Evolutionary conservation across 2,113 vertebrate genomes (phyloP), one percentile per base, ranked within the genome.

Genomic region (Cyanoramphus novaezelandiae): DNA sequence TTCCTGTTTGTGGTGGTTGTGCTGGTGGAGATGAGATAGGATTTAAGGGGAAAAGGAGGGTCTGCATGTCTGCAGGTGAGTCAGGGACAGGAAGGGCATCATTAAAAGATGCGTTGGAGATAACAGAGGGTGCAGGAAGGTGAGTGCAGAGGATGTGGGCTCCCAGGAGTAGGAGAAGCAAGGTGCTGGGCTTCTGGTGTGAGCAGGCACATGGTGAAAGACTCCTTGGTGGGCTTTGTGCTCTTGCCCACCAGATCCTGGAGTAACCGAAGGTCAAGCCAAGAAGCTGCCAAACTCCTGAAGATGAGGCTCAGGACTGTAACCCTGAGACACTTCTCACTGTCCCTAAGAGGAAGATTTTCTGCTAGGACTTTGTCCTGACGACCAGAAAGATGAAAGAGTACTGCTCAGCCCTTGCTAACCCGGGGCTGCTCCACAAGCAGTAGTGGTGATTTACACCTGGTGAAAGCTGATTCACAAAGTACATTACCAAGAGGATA

Each of bases 91-190:
- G 43, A 70, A 79, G 68, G 67, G 33, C 35, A 43, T 39, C 35
- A 50, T 69, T 72, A 85, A 82, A 46, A 87, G 87, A 37, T 39
- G 52, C 0, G 1, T 39, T 53, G 46, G 53, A 76, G 82, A 72
- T 77, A 83, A 29, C 39, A 76, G 79, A 64, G 47, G 17, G 46
- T 63, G 60, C 62, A 82, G 74, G 35, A 74, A 60, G 57, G 57
- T 90, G 86, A 17, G 25, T 76, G 27, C 49, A 82, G 75, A 87
- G 90, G 78, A 79, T 93, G 78, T 94, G 90, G 88, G 52, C 35
- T 95, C 65, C 82, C 50, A 64, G 85, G 33, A 87, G 29, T 52
- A 31, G 43, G 70, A 82, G 67, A 60, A 88, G 53, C 75, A 69
- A 52, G 93, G 75, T 84, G 16, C 4, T 82, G 50, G n/a, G 53